Base-by-base conservation (phyloP, 2,888 invertebrate genomes). In the Eustalomyia histrio region DNA sequence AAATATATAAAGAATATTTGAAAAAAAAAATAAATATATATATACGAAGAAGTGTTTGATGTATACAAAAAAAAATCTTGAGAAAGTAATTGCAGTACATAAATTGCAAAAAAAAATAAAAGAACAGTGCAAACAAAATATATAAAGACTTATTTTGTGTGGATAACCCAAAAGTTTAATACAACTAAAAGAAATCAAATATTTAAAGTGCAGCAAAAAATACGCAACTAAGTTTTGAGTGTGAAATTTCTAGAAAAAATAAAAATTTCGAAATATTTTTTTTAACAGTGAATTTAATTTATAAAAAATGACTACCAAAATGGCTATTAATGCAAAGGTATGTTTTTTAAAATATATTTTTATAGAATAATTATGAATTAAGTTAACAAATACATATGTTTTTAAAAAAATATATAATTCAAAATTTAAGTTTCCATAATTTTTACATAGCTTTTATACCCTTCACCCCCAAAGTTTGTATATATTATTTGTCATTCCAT, bases 281-380 rank as follows among this genome's bases (percentile, higher is more conserved):
- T 43, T 55, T 21, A 21, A 12, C 10, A 58, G 57, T 29, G 18
- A 80, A 68, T 29, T 61, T 18, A 65, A 52, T 73, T 57, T 29
- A 47, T 5, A 43, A 58, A 86, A 85, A 57, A 88, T 88, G 88
- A 87, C 86, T 63, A 87, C 88, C 80, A 88, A 88, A 87, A 88
- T 88, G 88, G 88, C 88, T 71, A 88, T 88, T 63, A 87, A 87
- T 79, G 88, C 88, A 72, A 88, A 88, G 88, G 88, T 88, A 65
- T 86, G 84, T 83, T 69, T 60, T 43, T 55, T 16, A 50, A 43
- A 18, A 8, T 33, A n/a, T 16, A 14, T 35, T 35, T 35, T 35
- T 35, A 21, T 21, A 21, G 4, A 21, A 21, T 21, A 21, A 21
- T n/a, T n/a, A n/a, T n/a, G n/a, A n/a, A n/a, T n/a, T 21, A 21